Base-by-base conservation (phyloP, 2,113 vertebrate genomes). In the Protobothrops flavoviridis region DNA sequence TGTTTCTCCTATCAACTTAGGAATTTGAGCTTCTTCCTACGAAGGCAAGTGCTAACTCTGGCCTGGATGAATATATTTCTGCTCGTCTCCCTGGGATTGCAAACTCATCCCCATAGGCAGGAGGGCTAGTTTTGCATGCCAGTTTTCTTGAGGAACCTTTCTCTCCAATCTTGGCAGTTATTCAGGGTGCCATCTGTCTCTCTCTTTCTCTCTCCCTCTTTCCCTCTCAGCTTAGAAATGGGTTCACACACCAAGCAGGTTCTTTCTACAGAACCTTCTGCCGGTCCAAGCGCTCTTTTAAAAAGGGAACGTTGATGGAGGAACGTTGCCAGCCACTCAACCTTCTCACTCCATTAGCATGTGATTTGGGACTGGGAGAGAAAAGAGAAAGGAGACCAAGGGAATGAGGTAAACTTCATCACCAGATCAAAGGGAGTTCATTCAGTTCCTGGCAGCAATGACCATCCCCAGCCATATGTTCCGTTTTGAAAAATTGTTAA, bases 101-200 rank as follows among this genome's bases (percentile, higher is more conserved):
- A 39, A 90, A 90, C 8, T 39, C 56, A 64, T 64, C 39, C 74
- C 89, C 89, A 87, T 39, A 43, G 59, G 81, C 93, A 87, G 88
- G 87, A 24, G 26, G 56, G 91, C 91, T 55, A 64, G 88, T 92
- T 69, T 39, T 33, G 85, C 13, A 24, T 92, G 88, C 91, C 91
- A 94, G 45, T 61, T 92, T 87, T 87, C 92, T 94, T 88, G 85
- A 88, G 87, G 61, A 94, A 87, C 91, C 92, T 92, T 92, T 93
- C 24, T 64, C 89, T 59, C 64, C 39, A 93, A 88, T 88, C 9
- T 43, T 92, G 92, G 91, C 91, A 4, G 85, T 24, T 69, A 3
- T 87, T 90, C 92, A 90, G 56, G 61, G 55, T 45, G 55, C 94
- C 91, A 88, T 90, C 94, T 91, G 92, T 90, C 92, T 93, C 33